A percentile compares a stretch with the other conserved stretches of the same genome.
phyloP scores from a whole-genome alignment of 2,113 vertebrate genomes.

The Eretmochelys imbricata region DNA sequence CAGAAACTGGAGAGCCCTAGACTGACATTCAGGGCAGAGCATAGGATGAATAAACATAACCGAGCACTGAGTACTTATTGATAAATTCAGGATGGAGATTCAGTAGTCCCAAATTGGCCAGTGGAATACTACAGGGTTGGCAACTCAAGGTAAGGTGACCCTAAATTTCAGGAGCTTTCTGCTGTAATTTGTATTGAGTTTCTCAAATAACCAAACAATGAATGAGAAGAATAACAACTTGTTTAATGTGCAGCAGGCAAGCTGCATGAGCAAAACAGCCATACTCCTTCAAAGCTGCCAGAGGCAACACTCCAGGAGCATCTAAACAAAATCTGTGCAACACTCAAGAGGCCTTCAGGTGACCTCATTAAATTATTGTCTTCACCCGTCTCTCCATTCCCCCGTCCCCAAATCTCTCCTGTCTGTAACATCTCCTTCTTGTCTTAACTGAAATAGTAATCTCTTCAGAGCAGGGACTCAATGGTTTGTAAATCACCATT shows the following conservation, averaged over 20 bases:
- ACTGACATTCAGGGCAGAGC: constrained; percentile 46
- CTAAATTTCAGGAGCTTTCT: background rate
- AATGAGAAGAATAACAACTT: constrained; percentile 26
- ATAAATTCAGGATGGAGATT: constrained; percentile 15
- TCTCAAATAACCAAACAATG: constrained; percentile 41
- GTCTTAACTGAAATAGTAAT: constrained; percentile 1
- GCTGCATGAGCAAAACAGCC: constrained; percentile 28
- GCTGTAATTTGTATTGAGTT: background rate
- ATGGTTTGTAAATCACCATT: background rate
- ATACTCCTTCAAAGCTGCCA: constrained; percentile 39
- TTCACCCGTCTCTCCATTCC: background rate
- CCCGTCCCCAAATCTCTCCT: constrained; percentile 46
- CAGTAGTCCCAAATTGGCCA: background rate
- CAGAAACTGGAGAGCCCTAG: constrained; percentile 41
- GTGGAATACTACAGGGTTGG: background rate
- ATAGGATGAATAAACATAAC: constrained; percentile 52
- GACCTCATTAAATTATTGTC: constrained; percentile 7
- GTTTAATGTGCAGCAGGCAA: background rate
- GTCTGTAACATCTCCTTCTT: constrained; percentile 29
- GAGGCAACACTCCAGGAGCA: constrained; percentile 13
- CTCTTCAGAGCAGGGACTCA: background rate
- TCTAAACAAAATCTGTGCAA: constrained; percentile 30
- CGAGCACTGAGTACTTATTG: background rate
- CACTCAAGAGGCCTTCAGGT: constrained; percentile 18
- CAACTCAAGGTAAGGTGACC: background rate